Evolutionary conservation across 2,113 vertebrate species (phyloP).

Genomic region (Atrichornis clamosus): DNA sequence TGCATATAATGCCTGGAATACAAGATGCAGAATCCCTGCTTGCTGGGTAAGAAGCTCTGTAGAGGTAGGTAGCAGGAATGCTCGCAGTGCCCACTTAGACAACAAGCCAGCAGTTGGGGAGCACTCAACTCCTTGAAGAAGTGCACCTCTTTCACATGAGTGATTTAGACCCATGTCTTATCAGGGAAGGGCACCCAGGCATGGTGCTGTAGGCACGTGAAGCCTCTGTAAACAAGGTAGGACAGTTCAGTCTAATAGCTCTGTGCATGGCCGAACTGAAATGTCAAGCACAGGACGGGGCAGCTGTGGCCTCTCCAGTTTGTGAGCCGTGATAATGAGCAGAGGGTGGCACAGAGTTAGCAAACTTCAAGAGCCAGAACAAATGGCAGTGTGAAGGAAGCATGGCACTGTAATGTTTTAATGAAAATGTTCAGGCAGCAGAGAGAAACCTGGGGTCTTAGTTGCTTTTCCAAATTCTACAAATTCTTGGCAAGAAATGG

Average conservation of each 20-base stretch:
- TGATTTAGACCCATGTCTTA: background rate
- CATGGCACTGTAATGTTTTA: background rate
- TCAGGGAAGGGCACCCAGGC: background rate
- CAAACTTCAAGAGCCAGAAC: background rate
- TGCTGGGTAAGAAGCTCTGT: background rate
- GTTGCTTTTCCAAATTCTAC: background rate
- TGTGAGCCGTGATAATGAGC: background rate
- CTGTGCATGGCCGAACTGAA: background rate
- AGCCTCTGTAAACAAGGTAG: background rate
- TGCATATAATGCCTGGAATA: constrained; percentile 9
- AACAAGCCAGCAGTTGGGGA: background rate
- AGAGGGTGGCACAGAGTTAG: background rate
- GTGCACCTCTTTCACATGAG: background rate
- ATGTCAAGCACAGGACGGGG: background rate
- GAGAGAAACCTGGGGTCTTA: background rate
- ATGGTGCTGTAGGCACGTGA: background rate
- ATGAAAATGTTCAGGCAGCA: background rate
- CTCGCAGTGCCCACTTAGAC: background rate
- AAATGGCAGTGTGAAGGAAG: background rate
- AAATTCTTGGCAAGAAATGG: background rate
- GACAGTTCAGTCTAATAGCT: background rate
- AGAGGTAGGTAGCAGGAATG: background rate
- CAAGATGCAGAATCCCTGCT: background rate
- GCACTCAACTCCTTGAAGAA: background rate
- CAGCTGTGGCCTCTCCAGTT: background rate